Percentiles rank a stretch among this genome's conserved stretches.
Conservation (phyloP, 2,113 vertebrate species). For the Pluvianellus socialis region DNA sequence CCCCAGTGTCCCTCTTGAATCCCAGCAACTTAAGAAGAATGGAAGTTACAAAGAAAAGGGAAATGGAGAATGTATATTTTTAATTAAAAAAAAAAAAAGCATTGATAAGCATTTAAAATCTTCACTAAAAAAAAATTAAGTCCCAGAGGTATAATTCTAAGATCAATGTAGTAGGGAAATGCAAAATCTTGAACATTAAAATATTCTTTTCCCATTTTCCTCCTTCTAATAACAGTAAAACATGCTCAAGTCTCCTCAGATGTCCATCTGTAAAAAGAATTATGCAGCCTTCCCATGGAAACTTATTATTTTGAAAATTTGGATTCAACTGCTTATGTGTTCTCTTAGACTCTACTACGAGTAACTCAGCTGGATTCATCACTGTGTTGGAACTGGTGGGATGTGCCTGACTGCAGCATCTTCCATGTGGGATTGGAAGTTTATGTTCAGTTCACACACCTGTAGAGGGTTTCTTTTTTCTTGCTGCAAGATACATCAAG, state of each 20-base stretch:
- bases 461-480: not conserved
- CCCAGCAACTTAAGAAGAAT: not conserved
- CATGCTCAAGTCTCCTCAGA: constrained; percentile 10
- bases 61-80: constrained; percentile 20
- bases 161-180: constrained; percentile 9
- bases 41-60: not conserved
- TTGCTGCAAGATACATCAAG: not conserved
- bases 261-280: constrained; percentile 40
- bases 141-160: constrained; percentile 45
- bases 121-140: not conserved
- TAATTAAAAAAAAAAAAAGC: constrained; percentile 13
- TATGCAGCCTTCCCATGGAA: constrained; percentile 7
- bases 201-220: not conserved
- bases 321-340: constrained; percentile 30
- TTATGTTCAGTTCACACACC: not conserved
- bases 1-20: not conserved
- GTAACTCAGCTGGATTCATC: constrained; percentile 34
- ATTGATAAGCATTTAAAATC: constrained; percentile 18
- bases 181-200: not conserved
- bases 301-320: constrained; percentile 40
- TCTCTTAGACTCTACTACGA: constrained; percentile 21
- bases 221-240: constrained; percentile 28
- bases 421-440: not conserved
- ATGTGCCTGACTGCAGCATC: not conserved
- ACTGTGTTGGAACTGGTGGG: not conserved